Evolutionary conservation across 2,797 vertebrate species (phyloP).

Genomic region (Rhodeus uyekii): DNA sequence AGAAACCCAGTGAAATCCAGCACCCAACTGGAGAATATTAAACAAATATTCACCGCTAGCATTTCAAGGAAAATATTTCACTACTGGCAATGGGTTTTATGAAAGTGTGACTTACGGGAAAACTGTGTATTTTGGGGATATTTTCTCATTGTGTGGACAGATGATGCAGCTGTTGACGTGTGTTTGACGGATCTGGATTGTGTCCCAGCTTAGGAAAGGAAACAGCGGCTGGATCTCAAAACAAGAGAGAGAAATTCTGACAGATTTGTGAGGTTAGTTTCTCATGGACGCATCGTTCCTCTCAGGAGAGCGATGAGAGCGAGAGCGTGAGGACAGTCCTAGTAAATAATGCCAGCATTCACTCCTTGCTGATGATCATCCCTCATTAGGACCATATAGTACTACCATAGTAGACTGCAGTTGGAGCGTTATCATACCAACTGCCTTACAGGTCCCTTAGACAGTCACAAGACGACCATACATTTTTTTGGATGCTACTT

Average conservation of each 20-base stretch:
- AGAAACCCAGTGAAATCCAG: conserved; percentile 40
- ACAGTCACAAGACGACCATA: conserved; percentile 38
- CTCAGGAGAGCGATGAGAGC: conserved; percentile 12
- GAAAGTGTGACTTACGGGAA: conserved; percentile 32
- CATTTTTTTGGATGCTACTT: conserved; percentile 25
- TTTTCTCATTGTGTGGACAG: conserved; percentile 35
- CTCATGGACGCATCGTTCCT: conserved; percentile 24
- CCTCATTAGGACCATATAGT: conserved; percentile 31
- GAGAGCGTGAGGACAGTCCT: background rate
- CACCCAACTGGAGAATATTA: conserved; percentile 34
- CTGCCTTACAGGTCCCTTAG: conserved; percentile 27
- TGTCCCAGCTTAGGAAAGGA: conserved; percentile 41
- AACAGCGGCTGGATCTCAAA: conserved; percentile 38
- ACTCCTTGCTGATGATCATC: conserved; percentile 6
- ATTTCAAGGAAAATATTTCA: conserved; percentile 41
- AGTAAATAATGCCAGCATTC: conserved; percentile 9
- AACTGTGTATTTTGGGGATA: conserved; percentile 11
- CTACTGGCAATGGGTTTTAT: conserved; percentile 21
- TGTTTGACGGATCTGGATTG: conserved; percentile 45
- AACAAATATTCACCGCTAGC: conserved; percentile 43
- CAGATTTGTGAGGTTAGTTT: conserved; percentile 54
- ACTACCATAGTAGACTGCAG: background rate
- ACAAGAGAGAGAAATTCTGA: conserved; percentile 26
- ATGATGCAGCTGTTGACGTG: conserved; percentile 43
- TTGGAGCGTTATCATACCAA: conserved; percentile 43